Percentiles rank a stretch among this genome's conserved stretches.
phyloP scores from a whole-genome alignment of 2,113 vertebrate species.

The Cephalopholis sonnerati region DNA sequence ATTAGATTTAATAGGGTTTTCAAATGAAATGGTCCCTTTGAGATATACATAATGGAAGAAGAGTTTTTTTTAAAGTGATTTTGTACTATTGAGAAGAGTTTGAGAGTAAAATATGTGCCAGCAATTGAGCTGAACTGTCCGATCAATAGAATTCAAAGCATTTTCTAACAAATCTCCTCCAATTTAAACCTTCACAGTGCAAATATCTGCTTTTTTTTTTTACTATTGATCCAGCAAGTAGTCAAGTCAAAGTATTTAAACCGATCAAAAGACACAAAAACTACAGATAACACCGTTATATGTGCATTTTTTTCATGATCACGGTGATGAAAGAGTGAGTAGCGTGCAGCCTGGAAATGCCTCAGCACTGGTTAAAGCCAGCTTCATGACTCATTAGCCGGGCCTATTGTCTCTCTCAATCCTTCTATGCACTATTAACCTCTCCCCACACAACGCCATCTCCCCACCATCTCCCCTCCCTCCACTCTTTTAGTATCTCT shows the following conservation, averaged over 20 bases:
- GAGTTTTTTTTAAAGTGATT: neutral
- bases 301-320: neutral
- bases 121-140: neutral
- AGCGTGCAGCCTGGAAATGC: constrained; percentile 53
- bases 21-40: neutral
- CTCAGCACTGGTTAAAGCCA: constrained; percentile 65
- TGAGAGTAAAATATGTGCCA: neutral
- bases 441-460: constrained; percentile 18
- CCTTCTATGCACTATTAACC: constrained; percentile 67
- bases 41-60: neutral
- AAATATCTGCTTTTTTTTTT: neutral
- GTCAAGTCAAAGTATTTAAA: neutral
- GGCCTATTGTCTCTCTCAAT: constrained; percentile 73
- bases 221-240: too few species aligned
- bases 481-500: constrained; percentile 32
- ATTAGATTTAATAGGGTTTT: neutral
- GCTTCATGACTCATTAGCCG: constrained; percentile 69
- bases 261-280: neutral
- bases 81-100: neutral
- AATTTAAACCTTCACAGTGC: neutral
- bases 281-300: neutral
- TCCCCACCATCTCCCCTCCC: constrained; percentile 13
- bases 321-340: constrained; percentile 16
- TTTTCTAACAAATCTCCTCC: neutral
- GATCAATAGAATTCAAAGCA: neutral